Evolutionary conservation across 2,888 invertebrate genomes (phyloP).

Genomic region (Trachelus tabidus): DNA sequence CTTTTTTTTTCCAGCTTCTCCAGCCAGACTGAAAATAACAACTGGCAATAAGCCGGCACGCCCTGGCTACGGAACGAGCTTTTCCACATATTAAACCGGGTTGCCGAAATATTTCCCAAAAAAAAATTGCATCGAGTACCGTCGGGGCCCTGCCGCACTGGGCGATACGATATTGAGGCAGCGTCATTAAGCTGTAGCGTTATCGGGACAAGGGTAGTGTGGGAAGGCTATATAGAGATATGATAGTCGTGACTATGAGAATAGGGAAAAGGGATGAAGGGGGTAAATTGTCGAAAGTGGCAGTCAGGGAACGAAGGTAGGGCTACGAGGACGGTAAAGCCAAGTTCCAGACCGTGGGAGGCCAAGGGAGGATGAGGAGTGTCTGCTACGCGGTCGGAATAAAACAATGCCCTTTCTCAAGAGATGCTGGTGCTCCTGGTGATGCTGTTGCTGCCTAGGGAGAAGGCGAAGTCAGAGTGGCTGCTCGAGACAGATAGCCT

Average conservation of each 20-base stretch:
- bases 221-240: constrained; percentile 23
- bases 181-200: constrained; percentile 50
- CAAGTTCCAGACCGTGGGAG: constrained; percentile 24
- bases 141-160: neutral
- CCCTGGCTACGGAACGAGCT: constrained; percentile 40
- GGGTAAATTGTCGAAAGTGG: constrained; percentile 60
- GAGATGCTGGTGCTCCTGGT: constrained; percentile 47
- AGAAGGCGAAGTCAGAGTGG: constrained; percentile 53
- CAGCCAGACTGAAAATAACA: constrained; percentile 49
- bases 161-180: constrained; percentile 53
- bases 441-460: constrained; percentile 32
- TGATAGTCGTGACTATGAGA: constrained; percentile 15
- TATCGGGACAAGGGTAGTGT: constrained; percentile 35
- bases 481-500: constrained; percentile 61
- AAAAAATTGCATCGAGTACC: constrained; percentile 10
- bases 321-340: constrained; percentile 11
- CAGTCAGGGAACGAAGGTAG: constrained; percentile 37
- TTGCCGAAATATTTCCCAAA: constrained; percentile 33
- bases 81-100: constrained; percentile 58
- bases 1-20: constrained; percentile 19
- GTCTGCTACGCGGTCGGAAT: constrained; percentile 64
- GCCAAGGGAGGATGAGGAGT: constrained; percentile 52
- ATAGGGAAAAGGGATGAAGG: constrained; percentile 34
- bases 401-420: constrained; percentile 62
- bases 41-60: constrained; percentile 58